Evolutionary conservation across 2,888 invertebrate species (phyloP).

Genomic region (Argyresthia goedartella): DNA sequence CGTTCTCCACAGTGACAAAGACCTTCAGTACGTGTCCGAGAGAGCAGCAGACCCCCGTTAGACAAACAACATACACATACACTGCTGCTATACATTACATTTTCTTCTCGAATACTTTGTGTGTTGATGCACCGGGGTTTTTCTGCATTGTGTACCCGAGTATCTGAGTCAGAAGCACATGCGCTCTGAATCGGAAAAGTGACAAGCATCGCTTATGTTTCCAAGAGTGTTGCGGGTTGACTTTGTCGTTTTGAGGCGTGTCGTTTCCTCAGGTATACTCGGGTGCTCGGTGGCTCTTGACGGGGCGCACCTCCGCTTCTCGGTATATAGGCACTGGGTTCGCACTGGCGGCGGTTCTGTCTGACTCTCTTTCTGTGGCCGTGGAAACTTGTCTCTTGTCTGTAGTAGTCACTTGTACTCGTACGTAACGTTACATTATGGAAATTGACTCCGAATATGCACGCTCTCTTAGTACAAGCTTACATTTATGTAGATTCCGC

Average conservation of each 20-base stretch:
- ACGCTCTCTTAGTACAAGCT: slow-evolving; percentile 2
- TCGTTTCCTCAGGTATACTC: not conserved
- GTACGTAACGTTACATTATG: slow-evolving; percentile 10
- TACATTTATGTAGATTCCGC: slow-evolving; percentile 6
- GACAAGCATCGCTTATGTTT: too few relatives aligned
- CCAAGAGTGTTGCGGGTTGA: not conserved
- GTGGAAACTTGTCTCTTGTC: slow-evolving; percentile 42
- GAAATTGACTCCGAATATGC: slow-evolving; percentile 4
- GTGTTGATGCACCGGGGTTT: not conserved
- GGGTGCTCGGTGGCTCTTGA: not conserved
- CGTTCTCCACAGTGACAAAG: slow-evolving; percentile 67
- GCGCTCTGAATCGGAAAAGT: too few relatives aligned
- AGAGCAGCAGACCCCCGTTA: slow-evolving; percentile 73
- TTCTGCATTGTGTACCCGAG: too few relatives aligned
- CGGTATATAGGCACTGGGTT: slow-evolving; percentile 46
- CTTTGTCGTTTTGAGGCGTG: too few relatives aligned
- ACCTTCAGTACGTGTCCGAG: slow-evolving; percentile 70
- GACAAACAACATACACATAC: slow-evolving; percentile 58
- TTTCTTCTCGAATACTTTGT: not conserved
- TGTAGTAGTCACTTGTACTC: slow-evolving; percentile 35
- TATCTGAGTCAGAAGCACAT: too few relatives aligned
- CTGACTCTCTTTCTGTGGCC: slow-evolving; percentile 73
- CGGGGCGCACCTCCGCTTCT: slow-evolving; percentile 49
- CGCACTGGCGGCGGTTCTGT: slow-evolving; percentile 70
- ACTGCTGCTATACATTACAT: slow-evolving; percentile 57